phyloP scores from a whole-genome alignment of 2,888 invertebrate species.

The Pheosia gnoma region DNA sequence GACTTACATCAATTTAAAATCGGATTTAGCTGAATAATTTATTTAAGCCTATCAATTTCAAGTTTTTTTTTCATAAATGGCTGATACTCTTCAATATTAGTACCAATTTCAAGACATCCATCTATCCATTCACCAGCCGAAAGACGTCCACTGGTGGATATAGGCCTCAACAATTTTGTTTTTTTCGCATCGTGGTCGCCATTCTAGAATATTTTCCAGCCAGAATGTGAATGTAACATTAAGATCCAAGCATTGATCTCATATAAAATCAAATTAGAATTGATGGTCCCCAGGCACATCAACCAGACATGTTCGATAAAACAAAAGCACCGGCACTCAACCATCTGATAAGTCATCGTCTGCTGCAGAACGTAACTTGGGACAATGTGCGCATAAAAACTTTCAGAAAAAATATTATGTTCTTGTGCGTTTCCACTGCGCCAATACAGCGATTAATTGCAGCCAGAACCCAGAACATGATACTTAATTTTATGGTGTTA shows the following conservation, averaged over 20 bases:
- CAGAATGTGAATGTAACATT: not conserved
- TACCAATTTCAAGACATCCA: too few species aligned
- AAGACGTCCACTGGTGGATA: too few species aligned
- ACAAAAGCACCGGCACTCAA: constrained; percentile 55
- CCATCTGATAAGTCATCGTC: constrained; percentile 60
- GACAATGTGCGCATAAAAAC: constrained; percentile 67
- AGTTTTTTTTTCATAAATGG: too few species aligned
- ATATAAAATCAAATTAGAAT: not conserved
- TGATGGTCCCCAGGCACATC: constrained; percentile 21
- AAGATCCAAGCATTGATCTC: not conserved
- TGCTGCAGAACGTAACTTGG: constrained; percentile 50
- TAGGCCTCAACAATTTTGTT: too few species aligned
- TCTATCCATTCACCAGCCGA: too few species aligned
- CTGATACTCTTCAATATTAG: too few species aligned
- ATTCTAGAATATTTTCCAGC: too few species aligned
- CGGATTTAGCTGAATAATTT: too few species aligned
- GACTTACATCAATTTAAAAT: too few species aligned
- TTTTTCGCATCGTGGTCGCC: not conserved
- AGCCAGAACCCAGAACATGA: too few species aligned
- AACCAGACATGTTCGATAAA: constrained; percentile 34
- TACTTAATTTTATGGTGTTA: too few species aligned
- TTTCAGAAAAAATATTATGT: constrained; percentile 45
- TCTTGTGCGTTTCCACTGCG: constrained; percentile 49
- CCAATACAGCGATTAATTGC: not conserved
- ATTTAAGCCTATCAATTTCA: too few species aligned